Percentiles rank a stretch among this genome's conserved stretches.
These are phyloP conservation scores for Lasius fuliginosus DNA, from an alignment of 2,888 invertebrate genomes.

Conservation along the genomic window DNA sequence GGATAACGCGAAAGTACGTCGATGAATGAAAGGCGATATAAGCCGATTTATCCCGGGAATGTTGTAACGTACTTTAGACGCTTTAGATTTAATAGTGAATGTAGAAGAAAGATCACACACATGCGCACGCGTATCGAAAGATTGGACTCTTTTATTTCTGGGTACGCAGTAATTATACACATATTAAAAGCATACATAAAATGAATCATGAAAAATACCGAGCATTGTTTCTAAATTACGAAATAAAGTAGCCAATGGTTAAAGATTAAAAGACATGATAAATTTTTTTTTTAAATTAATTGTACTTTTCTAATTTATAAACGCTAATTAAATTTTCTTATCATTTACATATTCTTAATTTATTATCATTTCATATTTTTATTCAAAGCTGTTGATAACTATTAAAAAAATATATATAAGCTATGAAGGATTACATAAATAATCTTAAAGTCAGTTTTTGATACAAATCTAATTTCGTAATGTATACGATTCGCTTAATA, in stretches of 20 bases:
- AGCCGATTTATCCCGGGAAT: constrained; percentile 29
- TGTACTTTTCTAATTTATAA: background rate
- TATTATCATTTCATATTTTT: background rate
- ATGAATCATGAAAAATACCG: background rate
- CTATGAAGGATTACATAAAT: background rate
- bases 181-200: no score
- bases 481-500: background rate
- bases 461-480: background rate
- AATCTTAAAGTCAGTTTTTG: background rate
- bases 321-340: background rate
- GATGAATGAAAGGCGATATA: constrained; percentile 38
- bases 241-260: background rate
- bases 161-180: background rate
- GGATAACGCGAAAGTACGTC: constrained; percentile 43
- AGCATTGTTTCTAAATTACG: background rate
- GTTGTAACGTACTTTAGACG: constrained; percentile 1
- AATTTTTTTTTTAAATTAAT: background rate
- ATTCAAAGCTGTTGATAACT: background rate
- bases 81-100: background rate
- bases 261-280: background rate
- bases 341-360: background rate
- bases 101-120: background rate
- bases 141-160: background rate
- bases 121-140: background rate
- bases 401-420: background rate